Evolutionary conservation across 2,113 vertebrate species (phyloP).

Genomic region (Desmodus rotundus): DNA sequence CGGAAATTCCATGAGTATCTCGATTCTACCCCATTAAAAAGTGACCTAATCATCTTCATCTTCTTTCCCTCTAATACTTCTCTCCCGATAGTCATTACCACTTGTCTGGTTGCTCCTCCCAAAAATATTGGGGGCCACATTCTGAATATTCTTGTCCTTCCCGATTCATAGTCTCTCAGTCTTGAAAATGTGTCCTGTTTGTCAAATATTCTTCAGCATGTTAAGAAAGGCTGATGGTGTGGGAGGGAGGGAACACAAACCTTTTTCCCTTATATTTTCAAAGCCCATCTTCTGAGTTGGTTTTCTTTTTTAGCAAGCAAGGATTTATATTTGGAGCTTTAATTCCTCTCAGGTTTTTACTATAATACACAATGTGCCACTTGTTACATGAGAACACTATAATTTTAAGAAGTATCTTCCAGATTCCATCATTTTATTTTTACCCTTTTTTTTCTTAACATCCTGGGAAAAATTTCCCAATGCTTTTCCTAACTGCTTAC

Average conservation of each 20-base stretch:
- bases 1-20: background rate
- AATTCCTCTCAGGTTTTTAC: slow-evolving; percentile 43
- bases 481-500: slow-evolving; percentile 56
- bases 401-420: slow-evolving; percentile 59
- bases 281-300: slow-evolving; percentile 30
- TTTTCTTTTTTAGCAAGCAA: slow-evolving; percentile 53
- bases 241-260: background rate
- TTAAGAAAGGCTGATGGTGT: background rate
- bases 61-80: background rate
- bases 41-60: background rate
- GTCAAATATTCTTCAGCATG: background rate
- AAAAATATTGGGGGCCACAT: background rate
- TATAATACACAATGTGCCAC: slow-evolving; percentile 48
- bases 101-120: background rate
- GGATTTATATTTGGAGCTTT: slow-evolving; percentile 55
- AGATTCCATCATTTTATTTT: slow-evolving; percentile 58
- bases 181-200: background rate
- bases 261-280: slow-evolving; percentile 10
- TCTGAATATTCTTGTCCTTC: background rate
- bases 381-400: slow-evolving; percentile 57
- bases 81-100: background rate
- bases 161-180: background rate
- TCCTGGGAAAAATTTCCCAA: slow-evolving; percentile 52
- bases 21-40: background rate
- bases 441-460: slow-evolving; percentile 30